Conservation (phyloP, 2,888 invertebrate genomes). For the Fissipunctia ypsillon region DNA sequence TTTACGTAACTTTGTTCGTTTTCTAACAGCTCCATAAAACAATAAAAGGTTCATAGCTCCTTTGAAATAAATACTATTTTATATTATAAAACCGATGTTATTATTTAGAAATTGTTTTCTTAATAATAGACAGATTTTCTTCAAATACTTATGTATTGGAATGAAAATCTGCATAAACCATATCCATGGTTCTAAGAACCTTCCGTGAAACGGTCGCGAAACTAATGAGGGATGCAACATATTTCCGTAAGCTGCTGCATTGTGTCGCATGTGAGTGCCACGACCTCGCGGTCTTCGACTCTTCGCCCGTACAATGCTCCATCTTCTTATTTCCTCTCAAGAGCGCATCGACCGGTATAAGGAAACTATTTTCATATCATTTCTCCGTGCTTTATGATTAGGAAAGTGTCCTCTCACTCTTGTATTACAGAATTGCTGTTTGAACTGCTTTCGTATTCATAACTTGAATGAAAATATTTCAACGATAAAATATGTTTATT, state of each 20-base stretch:
- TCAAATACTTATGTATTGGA: neutral
- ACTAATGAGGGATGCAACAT: conserved; percentile 42
- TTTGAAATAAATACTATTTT: conserved; percentile 4
- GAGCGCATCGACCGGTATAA: conserved; percentile 63
- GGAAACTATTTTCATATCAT: conserved; percentile 79
- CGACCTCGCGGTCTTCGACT: conserved; percentile 64
- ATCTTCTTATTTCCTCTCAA: conserved; percentile 64
- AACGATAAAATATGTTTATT: conserved; percentile 61
- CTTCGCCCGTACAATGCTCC: conserved; percentile 58
- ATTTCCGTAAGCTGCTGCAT: conserved; percentile 16
- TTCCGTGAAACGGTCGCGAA: conserved; percentile 12
- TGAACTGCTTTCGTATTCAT: conserved; percentile 74
- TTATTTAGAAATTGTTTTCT: neutral
- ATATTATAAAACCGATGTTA: neutral
- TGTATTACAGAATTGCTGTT: conserved; percentile 74
- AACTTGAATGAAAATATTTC: conserved; percentile 65
- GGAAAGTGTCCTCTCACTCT: conserved; percentile 68
- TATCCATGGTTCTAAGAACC: neutral
- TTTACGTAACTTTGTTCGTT: conserved; percentile 80
- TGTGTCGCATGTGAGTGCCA: conserved; percentile 45
- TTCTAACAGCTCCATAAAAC: conserved; percentile 75
- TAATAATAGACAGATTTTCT: neutral
- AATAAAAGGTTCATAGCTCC: conserved; percentile 33
- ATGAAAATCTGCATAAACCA: neutral
- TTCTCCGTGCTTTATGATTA: conserved; percentile 72